Evolutionary conservation across 2,113 vertebrate genomes (phyloP), one percentile per base, ranked within the genome.

Genomic region (Scomber scombrus): DNA sequence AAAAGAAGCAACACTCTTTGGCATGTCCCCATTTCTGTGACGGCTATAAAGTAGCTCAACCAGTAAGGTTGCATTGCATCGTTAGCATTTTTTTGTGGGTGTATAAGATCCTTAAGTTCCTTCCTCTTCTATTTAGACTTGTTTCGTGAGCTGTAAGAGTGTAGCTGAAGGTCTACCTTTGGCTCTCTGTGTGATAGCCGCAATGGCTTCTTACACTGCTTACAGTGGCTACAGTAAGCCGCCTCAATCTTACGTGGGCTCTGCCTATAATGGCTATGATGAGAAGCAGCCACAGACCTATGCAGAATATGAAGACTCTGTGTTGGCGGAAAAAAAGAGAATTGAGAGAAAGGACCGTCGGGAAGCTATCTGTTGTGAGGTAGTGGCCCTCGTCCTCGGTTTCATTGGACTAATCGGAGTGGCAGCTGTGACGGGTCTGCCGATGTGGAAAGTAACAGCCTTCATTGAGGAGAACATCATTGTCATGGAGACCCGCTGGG

Each of bases 381-480:
- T 96, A 0, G 76, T 94, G 12, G 97, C 96, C 0, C 91, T 99
- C 6, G 16, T 96, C 16, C 63, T 98, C 0, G 97, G 97, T 0
- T 96, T 96, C 12, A 21, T 96, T 0, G 97, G 97, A 62, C 79
- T 96, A 60, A 79, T 97, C 0, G 98, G 97, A 0, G 96, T 97
- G 2, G 65, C 97, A 6, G 93, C 96, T 0, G 94, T 96, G 23
- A 97, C 97, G 0, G 95, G 96, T 46, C 93, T 99, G 94, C 98
- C 98, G 0, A 98, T 99, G 90, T 99, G 97, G 98, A 96, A 95
- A 88, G 97, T 99, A 45, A 98, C 98, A 0, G 96, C 97, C 15
- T 95, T 98, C 82, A 92, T 97, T 14, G 88, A 93, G 7, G 94
- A 92, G 86, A 97, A 98, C 91, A 95, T 96, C 73, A 95, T 96